Conservation (phyloP, 2,113 vertebrate genomes). For the Sitta europaea region DNA sequence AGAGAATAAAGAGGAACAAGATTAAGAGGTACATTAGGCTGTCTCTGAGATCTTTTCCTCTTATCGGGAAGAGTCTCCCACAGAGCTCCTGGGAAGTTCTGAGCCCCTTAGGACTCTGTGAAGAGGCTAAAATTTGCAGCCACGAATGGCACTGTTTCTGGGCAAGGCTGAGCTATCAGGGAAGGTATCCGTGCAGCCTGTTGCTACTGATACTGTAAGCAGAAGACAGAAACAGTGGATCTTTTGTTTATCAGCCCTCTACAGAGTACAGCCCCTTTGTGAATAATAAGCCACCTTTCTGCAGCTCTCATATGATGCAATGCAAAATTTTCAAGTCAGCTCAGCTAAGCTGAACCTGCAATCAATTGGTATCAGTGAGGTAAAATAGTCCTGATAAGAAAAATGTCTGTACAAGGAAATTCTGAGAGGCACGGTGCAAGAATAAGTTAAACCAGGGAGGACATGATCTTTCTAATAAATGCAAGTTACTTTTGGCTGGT, state of each 20-base stretch:
- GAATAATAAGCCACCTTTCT: slow-evolving; percentile 6
- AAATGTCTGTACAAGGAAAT: neutral
- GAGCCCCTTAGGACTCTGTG: neutral
- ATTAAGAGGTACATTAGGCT: neutral
- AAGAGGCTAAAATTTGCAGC: neutral
- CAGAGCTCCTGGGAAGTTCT: neutral
- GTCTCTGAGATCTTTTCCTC: neutral
- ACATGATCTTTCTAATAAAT: neutral
- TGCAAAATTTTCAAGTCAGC: neutral
- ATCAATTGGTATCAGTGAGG: neutral
- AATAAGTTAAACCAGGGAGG: neutral
- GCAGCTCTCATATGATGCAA: neutral
- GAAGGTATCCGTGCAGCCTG: slow-evolving; percentile 19
- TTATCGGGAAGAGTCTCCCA: neutral
- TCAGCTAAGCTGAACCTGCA: neutral
- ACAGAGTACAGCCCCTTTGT: neutral
- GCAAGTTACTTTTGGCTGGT: neutral
- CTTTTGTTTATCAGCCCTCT: slow-evolving; percentile 46
- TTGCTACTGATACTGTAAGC: slow-evolving; percentile 24
- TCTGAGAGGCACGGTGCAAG: neutral
- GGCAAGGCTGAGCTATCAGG: neutral
- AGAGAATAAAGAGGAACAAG: neutral
- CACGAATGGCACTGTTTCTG: neutral
- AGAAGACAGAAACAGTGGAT: slow-evolving; percentile 29
- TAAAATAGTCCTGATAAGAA: neutral